Conservation (phyloP, 2,113 vertebrate genomes). For the Helogale parvula region DNA sequence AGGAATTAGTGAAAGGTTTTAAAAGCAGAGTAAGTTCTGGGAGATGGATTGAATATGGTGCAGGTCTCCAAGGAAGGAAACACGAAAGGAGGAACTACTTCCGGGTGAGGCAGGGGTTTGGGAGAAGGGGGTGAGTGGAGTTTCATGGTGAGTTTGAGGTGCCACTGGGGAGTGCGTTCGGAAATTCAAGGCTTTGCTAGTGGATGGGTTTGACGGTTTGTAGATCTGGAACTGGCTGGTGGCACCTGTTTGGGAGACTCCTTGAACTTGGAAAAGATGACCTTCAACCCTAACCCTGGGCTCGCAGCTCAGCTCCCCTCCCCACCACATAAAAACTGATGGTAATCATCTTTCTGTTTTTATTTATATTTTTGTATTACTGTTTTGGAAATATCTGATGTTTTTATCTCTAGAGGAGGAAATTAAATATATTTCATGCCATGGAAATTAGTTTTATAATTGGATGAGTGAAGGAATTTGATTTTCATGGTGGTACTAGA, state of each 20-base stretch:
- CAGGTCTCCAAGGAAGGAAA: neutral
- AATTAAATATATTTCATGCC: constrained; percentile 2
- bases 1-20: neutral
- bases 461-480: constrained; percentile 14
- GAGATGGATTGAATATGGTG: neutral
- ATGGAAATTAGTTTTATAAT: constrained; percentile 44
- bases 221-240: neutral
- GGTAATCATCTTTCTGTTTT: neutral
- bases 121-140: neutral
- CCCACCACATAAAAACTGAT: neutral
- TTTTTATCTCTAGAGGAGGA: constrained; percentile 32
- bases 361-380: neutral
- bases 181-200: neutral
- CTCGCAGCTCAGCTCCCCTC: neutral
- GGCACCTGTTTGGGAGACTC: neutral
- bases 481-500: neutral
- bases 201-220: neutral
- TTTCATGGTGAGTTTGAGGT: constrained; percentile 36
- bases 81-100: neutral
- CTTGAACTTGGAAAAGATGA: neutral
- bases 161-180: neutral
- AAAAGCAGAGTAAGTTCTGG: neutral
- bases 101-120: neutral
- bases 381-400: constrained; percentile 27
- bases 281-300: neutral